phyloP scores from a whole-genome alignment of 2,888 invertebrate species.

The Miltochrista miniata region DNA sequence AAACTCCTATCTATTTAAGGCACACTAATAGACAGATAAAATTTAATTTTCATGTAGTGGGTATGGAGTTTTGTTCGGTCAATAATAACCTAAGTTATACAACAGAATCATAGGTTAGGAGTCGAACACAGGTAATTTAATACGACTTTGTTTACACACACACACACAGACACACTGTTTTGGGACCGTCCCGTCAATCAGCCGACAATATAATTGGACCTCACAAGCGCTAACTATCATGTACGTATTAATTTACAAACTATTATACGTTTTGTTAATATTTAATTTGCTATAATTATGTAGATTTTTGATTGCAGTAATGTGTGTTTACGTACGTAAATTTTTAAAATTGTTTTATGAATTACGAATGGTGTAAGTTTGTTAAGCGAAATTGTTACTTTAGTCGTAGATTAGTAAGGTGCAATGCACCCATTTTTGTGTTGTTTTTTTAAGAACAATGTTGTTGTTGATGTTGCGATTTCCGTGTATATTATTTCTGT shows the following conservation, averaged over 20 bases:
- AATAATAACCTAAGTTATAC: conserved; percentile 42
- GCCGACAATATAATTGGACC: conserved; percentile 51
- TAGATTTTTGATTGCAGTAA: conserved; percentile 21
- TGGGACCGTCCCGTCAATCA: conserved; percentile 15
- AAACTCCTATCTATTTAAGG: too few species aligned
- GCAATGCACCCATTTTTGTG: too few species aligned
- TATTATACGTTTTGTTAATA: conserved; percentile 42
- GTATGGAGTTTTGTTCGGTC: too few species aligned
- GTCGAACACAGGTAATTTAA: conserved; percentile 39
- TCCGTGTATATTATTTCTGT: too few species aligned
- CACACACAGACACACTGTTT: conserved; percentile 2
- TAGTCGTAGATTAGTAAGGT: neutral
- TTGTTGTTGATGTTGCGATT: too few species aligned
- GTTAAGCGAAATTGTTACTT: neutral
- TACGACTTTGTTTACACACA: conserved; percentile 19
- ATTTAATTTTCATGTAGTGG: too few species aligned
- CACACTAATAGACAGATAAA: too few species aligned
- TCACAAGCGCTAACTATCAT: conserved; percentile 46
- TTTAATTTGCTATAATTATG: conserved; percentile 38
- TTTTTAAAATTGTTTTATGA: neutral
- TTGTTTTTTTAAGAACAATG: too few species aligned
- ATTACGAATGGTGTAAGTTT: too few species aligned
- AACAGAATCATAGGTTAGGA: conserved; percentile 43
- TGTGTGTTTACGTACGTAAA: conserved; percentile 13
- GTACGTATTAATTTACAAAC: conserved; percentile 50